Evolutionary conservation across 2,797 vertebrate species (phyloP).

Genomic region (Orientallactaga sibirica): DNA sequence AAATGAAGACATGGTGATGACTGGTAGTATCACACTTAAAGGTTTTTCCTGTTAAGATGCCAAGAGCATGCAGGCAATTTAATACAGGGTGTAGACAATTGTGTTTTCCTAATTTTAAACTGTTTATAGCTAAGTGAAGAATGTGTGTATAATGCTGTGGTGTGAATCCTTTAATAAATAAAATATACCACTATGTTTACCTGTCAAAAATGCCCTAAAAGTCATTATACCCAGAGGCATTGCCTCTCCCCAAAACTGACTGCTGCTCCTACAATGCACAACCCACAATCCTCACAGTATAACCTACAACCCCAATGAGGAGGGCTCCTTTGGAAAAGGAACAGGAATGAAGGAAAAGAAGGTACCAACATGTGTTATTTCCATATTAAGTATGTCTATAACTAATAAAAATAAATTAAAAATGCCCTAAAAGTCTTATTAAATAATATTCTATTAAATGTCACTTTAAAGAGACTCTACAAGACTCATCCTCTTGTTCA

Average conservation of each 20-base stretch:
- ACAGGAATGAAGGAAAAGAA: too few species aligned
- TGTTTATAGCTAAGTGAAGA: constrained; percentile 12
- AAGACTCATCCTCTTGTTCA: neutral
- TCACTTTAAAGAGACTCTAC: constrained; percentile 51
- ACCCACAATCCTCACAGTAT: too few species aligned
- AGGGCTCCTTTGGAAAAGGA: too few species aligned
- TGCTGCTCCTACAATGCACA: too few species aligned
- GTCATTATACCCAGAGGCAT: too few species aligned
- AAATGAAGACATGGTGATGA: constrained; percentile 50
- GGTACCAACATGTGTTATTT: too few species aligned
- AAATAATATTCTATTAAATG: constrained; percentile 41
- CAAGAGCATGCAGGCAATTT: constrained; percentile 54
- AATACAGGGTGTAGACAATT: neutral
- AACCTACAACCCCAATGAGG: too few species aligned
- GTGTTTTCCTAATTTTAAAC: too few species aligned
- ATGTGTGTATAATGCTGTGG: constrained; percentile 21
- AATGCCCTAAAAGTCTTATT: neutral
- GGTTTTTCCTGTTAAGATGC: constrained; percentile 61
- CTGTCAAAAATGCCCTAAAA: constrained; percentile 36
- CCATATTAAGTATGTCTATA: too few species aligned
- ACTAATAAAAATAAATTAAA: too few species aligned
- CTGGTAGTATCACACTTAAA: constrained; percentile 43
- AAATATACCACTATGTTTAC: neutral
- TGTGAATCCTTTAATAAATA: constrained; percentile 57
- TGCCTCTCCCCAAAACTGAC: too few species aligned